Evolutionary conservation across 2,113 vertebrate genomes (phyloP).

Genomic region (Centropus bengalensis): DNA sequence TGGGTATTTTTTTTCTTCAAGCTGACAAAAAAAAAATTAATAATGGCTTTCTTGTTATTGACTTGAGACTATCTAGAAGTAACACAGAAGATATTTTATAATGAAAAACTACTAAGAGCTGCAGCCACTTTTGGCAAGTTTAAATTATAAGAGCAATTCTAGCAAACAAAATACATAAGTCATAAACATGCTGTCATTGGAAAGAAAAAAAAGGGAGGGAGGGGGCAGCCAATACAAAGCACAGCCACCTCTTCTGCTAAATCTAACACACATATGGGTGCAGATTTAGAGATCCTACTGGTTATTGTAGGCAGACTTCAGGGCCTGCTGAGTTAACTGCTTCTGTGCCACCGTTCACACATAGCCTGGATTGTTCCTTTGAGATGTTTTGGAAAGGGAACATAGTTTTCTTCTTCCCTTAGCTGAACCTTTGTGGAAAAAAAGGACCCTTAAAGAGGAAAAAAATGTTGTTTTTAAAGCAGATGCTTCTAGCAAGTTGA

Average conservation of each 20-base stretch:
- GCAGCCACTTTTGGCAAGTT: background rate
- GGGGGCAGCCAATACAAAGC: background rate
- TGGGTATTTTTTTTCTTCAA: slow-evolving; percentile 31
- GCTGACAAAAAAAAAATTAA: slow-evolving; percentile 28
- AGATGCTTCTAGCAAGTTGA: background rate
- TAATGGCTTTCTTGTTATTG: slow-evolving; percentile 57
- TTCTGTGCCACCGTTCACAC: background rate
- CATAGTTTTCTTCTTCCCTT: background rate
- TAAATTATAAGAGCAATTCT: slow-evolving; percentile 63
- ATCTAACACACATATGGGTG: background rate
- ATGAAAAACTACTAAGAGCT: slow-evolving; percentile 31
- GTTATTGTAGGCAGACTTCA: background rate
- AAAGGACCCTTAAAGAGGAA: background rate
- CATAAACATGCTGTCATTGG: background rate
- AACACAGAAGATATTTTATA: slow-evolving; percentile 40
- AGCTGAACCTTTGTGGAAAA: background rate
- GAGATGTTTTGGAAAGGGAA: background rate
- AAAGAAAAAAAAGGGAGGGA: background rate
- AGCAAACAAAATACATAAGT: slow-evolving; percentile 37
- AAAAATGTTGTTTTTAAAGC: background rate
- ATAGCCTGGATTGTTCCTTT: background rate
- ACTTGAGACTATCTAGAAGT: slow-evolving; percentile 1
- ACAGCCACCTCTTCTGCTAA: background rate
- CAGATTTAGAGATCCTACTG: background rate
- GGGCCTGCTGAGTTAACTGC: background rate